Conservation (phyloP, 37 sponge, comb jelly and placozoan genomes). For the Cliona cf. orientalis region DNA sequence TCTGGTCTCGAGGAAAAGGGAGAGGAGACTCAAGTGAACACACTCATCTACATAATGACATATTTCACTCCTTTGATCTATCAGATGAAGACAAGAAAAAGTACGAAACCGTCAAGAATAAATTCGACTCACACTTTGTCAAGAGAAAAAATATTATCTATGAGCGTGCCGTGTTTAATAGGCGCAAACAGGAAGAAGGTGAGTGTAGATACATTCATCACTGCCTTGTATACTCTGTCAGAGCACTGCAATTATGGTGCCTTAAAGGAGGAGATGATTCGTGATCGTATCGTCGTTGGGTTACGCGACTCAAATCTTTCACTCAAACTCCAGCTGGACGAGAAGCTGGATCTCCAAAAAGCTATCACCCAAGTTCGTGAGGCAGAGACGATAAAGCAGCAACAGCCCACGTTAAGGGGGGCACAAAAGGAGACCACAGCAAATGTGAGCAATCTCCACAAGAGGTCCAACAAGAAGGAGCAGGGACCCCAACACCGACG, state of each 20-base stretch:
- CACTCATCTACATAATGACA: too few species aligned
- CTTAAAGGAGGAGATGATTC: too few species aligned
- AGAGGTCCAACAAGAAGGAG: too few species aligned
- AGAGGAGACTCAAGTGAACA: constrained; percentile 28
- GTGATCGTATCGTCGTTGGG: constrained; percentile 41
- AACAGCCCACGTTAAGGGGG: constrained; percentile 4
- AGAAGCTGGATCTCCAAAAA: neutral
- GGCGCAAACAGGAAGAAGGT: constrained; percentile 38
- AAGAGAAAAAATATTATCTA: constrained; percentile 32
- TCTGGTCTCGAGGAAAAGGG: constrained; percentile 26
- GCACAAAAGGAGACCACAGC: too few species aligned
- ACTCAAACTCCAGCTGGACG: constrained; percentile 38
- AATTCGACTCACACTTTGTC: constrained; percentile 35
- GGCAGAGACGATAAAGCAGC: too few species aligned
- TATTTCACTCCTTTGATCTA: constrained; percentile 27
- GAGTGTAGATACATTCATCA: constrained; percentile 52
- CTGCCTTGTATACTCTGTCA: constrained; percentile 35
- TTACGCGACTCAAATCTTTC: constrained; percentile 16
- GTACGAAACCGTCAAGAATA: constrained; percentile 26
- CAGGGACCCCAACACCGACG: too few species aligned
- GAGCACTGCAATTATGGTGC: too few species aligned
- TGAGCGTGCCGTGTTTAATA: constrained; percentile 42
- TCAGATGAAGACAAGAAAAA: constrained; percentile 25
- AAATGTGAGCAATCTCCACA: too few species aligned
- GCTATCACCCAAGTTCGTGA: neutral